Evolutionary conservation across 2,113 vertebrate genomes (phyloP).

Genomic region (Microcebus murinus): DNA sequence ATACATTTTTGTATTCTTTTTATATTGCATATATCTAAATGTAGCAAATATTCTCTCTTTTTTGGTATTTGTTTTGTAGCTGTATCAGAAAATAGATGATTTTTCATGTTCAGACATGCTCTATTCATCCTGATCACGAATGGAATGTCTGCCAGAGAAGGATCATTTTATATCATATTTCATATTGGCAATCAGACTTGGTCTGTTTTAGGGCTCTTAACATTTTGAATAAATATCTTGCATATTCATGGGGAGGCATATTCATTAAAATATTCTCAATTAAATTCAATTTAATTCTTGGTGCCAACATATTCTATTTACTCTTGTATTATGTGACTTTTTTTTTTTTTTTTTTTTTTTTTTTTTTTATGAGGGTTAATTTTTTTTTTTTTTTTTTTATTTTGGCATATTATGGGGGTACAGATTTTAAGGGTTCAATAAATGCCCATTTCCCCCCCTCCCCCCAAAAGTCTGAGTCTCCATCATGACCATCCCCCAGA

Average conservation of each 20-base stretch:
- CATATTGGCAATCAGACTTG: conserved; percentile 38
- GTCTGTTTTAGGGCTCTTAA: conserved; percentile 45
- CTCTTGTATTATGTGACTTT: conserved; percentile 45
- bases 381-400: too few relatives aligned
- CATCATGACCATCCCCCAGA: too few relatives aligned
- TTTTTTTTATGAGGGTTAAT: too few relatives aligned
- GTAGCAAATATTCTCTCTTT: background rate
- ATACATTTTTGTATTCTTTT: background rate
- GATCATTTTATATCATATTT: conserved; percentile 50
- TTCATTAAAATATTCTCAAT: conserved; percentile 62
- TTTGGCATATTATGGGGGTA: too few relatives aligned
- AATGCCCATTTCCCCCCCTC: too few relatives aligned
- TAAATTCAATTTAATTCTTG: conserved; percentile 42
- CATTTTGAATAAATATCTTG: conserved; percentile 49
- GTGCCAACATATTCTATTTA: conserved; percentile 30
- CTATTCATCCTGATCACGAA: conserved; percentile 43
- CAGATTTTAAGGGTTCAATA: too few relatives aligned
- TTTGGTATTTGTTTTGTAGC: conserved; percentile 9
- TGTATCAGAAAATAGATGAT: conserved; percentile 53
- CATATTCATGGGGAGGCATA: background rate
- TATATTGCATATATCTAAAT: background rate
- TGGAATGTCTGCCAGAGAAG: conserved; percentile 50
- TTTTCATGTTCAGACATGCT: conserved; percentile 9
- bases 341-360: too few relatives aligned
- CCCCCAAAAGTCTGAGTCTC: too few relatives aligned